phyloP scores from a whole-genome alignment of 2,888 invertebrate genomes.

The Dryadula phaetusa region DNA sequence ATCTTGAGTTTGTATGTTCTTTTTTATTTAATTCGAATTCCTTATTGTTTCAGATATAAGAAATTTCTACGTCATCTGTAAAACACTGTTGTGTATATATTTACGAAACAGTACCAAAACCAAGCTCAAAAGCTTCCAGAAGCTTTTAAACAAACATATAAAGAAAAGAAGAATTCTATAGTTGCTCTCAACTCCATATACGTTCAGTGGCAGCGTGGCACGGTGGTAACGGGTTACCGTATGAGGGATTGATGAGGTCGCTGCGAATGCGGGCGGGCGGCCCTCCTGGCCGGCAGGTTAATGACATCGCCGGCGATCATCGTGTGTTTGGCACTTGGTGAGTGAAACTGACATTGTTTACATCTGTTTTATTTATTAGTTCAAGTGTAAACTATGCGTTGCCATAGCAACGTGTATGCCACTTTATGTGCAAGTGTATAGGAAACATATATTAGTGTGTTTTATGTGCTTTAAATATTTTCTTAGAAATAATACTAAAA shows the following conservation, averaged over 20 bases:
- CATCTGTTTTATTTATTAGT: too few species aligned
- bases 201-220: constrained; percentile 24
- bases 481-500: too few species aligned
- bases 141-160: not conserved
- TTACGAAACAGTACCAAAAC: not conserved
- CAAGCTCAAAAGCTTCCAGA: not conserved
- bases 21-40: too few species aligned
- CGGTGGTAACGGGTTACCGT: constrained; percentile 42
- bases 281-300: constrained; percentile 75
- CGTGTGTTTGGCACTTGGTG: constrained; percentile 71
- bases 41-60: constrained; percentile 21
- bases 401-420: too few species aligned
- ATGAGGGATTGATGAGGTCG: constrained; percentile 66
- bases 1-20: too few species aligned
- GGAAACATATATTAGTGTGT: too few species aligned
- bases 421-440: too few species aligned
- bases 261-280: constrained; percentile 72
- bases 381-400: too few species aligned
- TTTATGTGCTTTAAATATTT: too few species aligned
- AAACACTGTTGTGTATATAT: too few species aligned
- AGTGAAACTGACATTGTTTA: too few species aligned
- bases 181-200: not conserved
- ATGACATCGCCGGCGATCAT: constrained; percentile 76
- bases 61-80: too few species aligned
- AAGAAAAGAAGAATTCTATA: not conserved